Conservation (phyloP, 2,888 invertebrate species). For the Acanthosepion pharaonis region DNA sequence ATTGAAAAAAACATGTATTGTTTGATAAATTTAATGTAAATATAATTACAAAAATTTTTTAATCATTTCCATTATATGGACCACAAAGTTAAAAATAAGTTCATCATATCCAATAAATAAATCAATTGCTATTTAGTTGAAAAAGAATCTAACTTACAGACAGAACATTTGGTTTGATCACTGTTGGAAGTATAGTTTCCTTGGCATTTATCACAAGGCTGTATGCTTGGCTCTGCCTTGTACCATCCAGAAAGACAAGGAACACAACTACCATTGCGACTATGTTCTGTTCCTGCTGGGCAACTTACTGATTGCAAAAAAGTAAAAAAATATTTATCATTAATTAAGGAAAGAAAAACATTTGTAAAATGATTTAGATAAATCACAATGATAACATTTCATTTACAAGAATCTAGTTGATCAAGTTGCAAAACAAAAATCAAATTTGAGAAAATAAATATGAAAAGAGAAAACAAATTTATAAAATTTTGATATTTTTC, state of each 20-base stretch:
- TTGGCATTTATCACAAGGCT: conserved; percentile 46
- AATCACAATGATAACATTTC: too few relatives aligned
- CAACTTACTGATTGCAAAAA: conserved; percentile 49
- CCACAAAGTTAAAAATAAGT: too few relatives aligned
- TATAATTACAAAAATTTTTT: too few relatives aligned
- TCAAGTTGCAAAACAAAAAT: too few relatives aligned
- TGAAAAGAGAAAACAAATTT: too few relatives aligned
- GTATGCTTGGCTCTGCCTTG: conserved; percentile 49
- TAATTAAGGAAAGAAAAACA: not conserved
- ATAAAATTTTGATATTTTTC: too few relatives aligned
- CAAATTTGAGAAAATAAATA: too few relatives aligned
- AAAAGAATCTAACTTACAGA: conserved; percentile 48
- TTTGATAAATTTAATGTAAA: too few relatives aligned
- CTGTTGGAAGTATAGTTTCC: conserved; percentile 50
- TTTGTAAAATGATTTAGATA: not conserved
- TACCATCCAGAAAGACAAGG: conserved; percentile 50
- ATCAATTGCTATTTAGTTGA: not conserved
- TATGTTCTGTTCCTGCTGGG: conserved; percentile 24
- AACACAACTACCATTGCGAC: conserved; percentile 45
- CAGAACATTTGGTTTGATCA: conserved; percentile 48
- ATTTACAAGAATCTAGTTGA: too few relatives aligned
- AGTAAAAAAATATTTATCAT: conserved; percentile 44
- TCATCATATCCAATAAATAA: too few relatives aligned
- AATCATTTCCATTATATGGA: too few relatives aligned
- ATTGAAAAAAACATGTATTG: too few relatives aligned